phyloP scores from a whole-genome alignment of 2,888 invertebrate species.

The Ochropleura leucogaster region DNA sequence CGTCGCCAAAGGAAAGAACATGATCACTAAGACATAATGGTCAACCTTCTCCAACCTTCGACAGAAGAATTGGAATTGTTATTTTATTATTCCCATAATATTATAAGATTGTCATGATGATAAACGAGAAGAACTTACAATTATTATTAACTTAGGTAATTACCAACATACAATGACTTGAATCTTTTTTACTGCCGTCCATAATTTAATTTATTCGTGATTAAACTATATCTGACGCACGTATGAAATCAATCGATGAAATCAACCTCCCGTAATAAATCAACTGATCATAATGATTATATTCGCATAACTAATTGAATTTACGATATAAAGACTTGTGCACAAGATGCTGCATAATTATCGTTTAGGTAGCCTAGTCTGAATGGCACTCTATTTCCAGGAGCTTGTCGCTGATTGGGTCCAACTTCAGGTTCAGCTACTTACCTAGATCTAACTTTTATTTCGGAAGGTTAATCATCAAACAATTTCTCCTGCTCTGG shows the following conservation, averaged over 20 bases:
- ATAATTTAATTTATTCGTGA: constrained; percentile 57
- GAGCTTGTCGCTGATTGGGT: too few species aligned
- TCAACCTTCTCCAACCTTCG: too few species aligned
- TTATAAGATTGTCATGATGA: background rate
- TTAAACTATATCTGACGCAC: constrained; percentile 33
- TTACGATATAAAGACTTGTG: constrained; percentile 11
- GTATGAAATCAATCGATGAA: constrained; percentile 59
- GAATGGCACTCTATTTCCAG: too few species aligned
- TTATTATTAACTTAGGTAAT: constrained; percentile 31
- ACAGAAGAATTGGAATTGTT: too few species aligned
- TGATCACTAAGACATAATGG: too few species aligned
- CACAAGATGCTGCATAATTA: background rate
- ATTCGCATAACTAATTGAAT: constrained; percentile 49
- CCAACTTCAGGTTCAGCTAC: too few species aligned
- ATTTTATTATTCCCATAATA: too few species aligned
- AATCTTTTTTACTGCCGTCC: constrained; percentile 37
- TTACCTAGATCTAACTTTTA: too few species aligned
- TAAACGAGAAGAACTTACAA: constrained; percentile 14
- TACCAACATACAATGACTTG: constrained; percentile 30
- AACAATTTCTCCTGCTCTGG: too few species aligned
- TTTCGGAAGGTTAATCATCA: too few species aligned
- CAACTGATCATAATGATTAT: constrained; percentile 49
- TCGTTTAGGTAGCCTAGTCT: background rate
- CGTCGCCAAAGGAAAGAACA: too few species aligned
- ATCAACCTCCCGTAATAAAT: constrained; percentile 57